Evolutionary conservation across 1,140 invertebrate species (phyloP), one percentile per base, ranked within the genome.

Genomic region (Drosophila repleta): DNA sequence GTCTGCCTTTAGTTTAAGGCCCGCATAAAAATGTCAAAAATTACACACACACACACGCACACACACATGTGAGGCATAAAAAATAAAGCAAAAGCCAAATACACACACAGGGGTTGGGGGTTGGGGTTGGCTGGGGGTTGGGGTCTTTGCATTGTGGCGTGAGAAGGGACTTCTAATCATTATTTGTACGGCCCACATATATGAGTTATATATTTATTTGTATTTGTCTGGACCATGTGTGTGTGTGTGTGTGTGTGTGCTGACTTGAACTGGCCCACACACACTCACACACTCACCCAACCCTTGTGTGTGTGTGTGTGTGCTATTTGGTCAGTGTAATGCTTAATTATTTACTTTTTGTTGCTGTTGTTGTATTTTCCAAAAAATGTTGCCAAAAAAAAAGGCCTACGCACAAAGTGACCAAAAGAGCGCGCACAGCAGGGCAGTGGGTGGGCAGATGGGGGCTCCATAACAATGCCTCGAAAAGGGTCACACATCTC

Each of bases 21-120:
- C 83, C 83, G 83, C 83, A 88, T 88, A 88, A 88, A 88, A 88
- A 88, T 88, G 83, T 88, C 83, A 88, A 88, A 88, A 88, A 89
- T 88, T 87, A 88, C 79, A 88, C 67, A 74, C 79, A 79, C 62
- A 78, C 48, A 55, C 39, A 46, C 65, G n/a, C n/a, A 46, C 35
- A 51, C 18, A 37, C n/a, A 26, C 35, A 37, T 0, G 5, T 5
- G 29, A 39, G 17, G 24, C 49, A 55, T 45, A 35, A 17, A 64
- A 69, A 68, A 74, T 45, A 74, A 63, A 76, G 71, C 37, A 51
- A 74, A 74, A 74, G 74, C 74, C 75, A 78, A 61, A 57, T 29
- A 56, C 45, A 67, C 18, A 46, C 32, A 58, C 15, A 35, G 3
- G 53, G 5, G 13, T 8, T 13, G 17, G 17, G 7, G 11, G n/a